Evolutionary conservation across 2,113 vertebrate species (phyloP).

Genomic region (Corydoras maculifer): DNA sequence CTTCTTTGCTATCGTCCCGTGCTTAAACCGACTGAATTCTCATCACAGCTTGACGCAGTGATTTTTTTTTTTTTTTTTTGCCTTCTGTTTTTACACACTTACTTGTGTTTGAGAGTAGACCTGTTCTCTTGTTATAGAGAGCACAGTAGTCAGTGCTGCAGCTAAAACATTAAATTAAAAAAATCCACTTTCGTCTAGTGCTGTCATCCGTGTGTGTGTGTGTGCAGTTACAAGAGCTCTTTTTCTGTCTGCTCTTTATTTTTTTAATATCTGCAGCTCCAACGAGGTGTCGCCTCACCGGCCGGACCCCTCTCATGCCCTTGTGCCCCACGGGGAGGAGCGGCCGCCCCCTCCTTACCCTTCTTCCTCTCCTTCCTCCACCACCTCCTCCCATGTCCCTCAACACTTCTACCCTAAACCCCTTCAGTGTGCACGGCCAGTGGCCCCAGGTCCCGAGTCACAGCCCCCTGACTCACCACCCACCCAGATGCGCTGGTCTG

Average conservation of each 20-base stretch:
- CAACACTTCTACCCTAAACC: slow-evolving; percentile 64
- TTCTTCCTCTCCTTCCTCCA: slow-evolving; percentile 28
- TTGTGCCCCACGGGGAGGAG: slow-evolving; percentile 65
- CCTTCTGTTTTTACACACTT: slow-evolving; percentile 1
- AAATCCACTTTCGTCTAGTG: slow-evolving; percentile 46
- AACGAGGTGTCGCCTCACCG: slow-evolving; percentile 73
- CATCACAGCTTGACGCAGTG: slow-evolving; percentile 31
- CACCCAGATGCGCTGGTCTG: slow-evolving; percentile 63
- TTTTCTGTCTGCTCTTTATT: slow-evolving; percentile 61
- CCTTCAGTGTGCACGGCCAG: slow-evolving; percentile 64
- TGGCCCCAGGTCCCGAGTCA: slow-evolving; percentile 68
- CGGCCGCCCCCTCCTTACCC: slow-evolving; percentile 68
- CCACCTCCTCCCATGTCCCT: slow-evolving; percentile 47
- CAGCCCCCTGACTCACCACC: slow-evolving; percentile 64
- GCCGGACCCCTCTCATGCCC: slow-evolving; percentile 73
- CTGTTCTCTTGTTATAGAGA: slow-evolving; percentile 13
- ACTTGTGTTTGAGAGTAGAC: slow-evolving; percentile 11
- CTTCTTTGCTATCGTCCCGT: slow-evolving; percentile 45
- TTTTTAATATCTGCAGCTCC: slow-evolving; percentile 75
- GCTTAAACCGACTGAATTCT: slow-evolving; percentile 35
- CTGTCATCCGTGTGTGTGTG: slow-evolving; percentile 44
- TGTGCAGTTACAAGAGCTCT: slow-evolving; percentile 65
- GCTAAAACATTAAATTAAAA: background rate
- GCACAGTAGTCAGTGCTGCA: slow-evolving; percentile 27
- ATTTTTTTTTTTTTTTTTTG: slow-evolving; percentile 16